Base-by-base conservation (phyloP, 2,113 vertebrate species). In the Clinocottus analis region DNA sequence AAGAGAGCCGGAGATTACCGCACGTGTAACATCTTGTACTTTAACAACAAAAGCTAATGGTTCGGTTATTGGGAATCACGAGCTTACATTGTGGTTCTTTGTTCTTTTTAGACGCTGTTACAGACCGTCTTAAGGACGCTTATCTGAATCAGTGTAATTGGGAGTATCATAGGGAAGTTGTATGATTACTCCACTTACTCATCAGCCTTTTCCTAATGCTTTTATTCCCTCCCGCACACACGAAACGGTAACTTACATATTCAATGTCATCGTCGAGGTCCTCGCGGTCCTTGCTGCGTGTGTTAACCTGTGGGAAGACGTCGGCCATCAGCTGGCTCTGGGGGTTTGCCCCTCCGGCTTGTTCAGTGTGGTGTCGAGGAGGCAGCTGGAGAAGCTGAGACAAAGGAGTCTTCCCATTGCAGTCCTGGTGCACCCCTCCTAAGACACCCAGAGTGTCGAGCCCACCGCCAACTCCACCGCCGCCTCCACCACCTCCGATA, bases 251-350 rank as follows among this genome's bases (percentile, higher is more conserved):
- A 95, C 97, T 96, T 93, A 99, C 98, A 2, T 99, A 99, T 83
- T 99, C 97, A 0, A 97, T 96, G 87, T 99, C 97, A 61, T 99
- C 97, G 41, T 99, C 98, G 33, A 98, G 95, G 72, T 97, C 96
- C 25, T 95, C 95, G 3, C 83, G 91, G 62, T 96, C 96, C 74
- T 96, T 96, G 87, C 92, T 88, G 56, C 93, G 95, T 41, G 95
- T 93, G 68, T 97, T 96, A 93, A 99, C 97, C 92, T 98, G 96
- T 7, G 97, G 98, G 86, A 97, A 99, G 79, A 99, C 96, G 1
- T 98, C 97, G 5, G 96, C 95, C 41, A 94, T 90, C 51, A 95
- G 87, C 27, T 92, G 92, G 33, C 89, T 84, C 47, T 91, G 92
- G 19, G 84, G 72, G 70, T 80, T 85, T 0, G 33, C 39, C 21